Base-by-base conservation (phyloP, 2,797 vertebrate species). In the Philypnodon macrostomus region DNA sequence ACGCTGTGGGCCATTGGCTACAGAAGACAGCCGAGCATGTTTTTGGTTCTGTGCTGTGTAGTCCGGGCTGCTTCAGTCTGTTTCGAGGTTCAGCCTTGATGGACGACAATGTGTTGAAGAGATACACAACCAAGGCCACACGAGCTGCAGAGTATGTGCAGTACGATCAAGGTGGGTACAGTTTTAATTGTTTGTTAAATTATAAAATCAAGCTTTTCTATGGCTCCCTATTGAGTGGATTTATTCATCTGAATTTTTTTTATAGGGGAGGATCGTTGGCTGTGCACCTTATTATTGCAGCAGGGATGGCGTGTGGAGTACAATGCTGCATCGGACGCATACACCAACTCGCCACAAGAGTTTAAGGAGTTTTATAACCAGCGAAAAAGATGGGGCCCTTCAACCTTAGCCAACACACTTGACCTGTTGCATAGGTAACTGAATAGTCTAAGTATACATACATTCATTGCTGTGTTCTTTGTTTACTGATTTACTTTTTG, bases 361-460 rank as follows among this genome's bases (percentile, higher is more conserved):
- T 93, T 92, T 59, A 85, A 90, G 35, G 91, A 93, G 84, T 92
- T 92, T 70, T 92, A 92, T 70, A 91, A 92, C 73, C 91, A 92
- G 70, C 85, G 91, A 35, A 87, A 89, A 34, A 83, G 91, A 57
- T 93, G 91, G 91, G 90, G 89, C 14, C 91, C 91, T 2, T 92
- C 91, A 1, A 93, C 91, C 1, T 73, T 93, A 54, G 91, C 90
- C 18, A 92, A 93, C 49, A 92, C 90, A 1, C 73, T 92, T 31
- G 90, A 92, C 35, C 86, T 93, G 24, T 77, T 93, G 49, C 75
- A 88, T 61, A 90, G 83, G 82, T 44, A n/a, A n/a, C 18, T 18
- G 16, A 18, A n/a, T 13, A 8, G 7, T 18, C 17, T n/a, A n/a
- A n/a, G n/a, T n/a, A n/a, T n/a, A 18, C 1, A 44, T 35, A n/a